phyloP scores from a whole-genome alignment of 2,113 vertebrate species.

The Sigmodon hispidus region DNA sequence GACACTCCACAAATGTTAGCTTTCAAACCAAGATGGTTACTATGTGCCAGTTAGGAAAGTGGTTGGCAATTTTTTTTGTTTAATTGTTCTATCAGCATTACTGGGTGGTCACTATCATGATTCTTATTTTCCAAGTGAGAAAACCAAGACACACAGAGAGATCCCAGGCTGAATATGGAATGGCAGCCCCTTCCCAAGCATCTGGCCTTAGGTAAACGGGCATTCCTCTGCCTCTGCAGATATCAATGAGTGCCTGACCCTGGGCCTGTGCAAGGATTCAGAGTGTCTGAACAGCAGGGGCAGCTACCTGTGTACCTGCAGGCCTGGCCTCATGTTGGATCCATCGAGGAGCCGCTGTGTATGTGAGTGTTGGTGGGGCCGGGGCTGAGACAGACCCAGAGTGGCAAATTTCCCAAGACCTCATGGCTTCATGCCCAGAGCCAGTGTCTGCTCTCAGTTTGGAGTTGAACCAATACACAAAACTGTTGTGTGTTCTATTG shows the following conservation, averaged over 20 bases:
- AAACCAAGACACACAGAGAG: neutral
- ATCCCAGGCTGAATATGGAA: neutral
- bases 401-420: neutral
- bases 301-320: constrained; percentile 95
- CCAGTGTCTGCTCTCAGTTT: neutral
- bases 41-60: neutral
- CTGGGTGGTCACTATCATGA: neutral
- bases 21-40: neutral
- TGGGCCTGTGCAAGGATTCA: constrained; percentile 92
- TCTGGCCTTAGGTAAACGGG: accelerated
- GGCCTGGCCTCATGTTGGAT: constrained; percentile 93
- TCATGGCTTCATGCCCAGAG: neutral
- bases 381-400: neutral
- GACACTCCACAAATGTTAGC: neutral
- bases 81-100: neutral
- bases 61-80: neutral
- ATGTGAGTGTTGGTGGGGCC: constrained; percentile 89
- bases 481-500: neutral
- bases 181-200: neutral
- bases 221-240: constrained; percentile 85
- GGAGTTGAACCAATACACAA: neutral
- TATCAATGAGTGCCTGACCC: constrained; percentile 94
- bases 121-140: neutral
- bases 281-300: constrained; percentile 96
- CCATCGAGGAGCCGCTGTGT: constrained; percentile 95